Conservation (phyloP, 2,888 invertebrate genomes). For the Rhabditoides inermis region DNA sequence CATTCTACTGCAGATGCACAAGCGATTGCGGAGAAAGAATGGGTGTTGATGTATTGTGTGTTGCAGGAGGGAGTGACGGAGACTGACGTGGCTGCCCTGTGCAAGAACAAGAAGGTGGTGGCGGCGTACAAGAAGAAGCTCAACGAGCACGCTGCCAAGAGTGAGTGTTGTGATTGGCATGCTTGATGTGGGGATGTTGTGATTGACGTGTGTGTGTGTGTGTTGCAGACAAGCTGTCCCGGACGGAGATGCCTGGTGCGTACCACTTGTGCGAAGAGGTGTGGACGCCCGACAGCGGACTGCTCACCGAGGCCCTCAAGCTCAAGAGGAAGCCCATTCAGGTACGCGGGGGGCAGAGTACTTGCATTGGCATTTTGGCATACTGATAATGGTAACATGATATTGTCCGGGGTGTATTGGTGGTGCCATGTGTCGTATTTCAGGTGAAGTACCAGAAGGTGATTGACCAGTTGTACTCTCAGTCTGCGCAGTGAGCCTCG, state of each 20-base stretch:
- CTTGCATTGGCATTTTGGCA: too few relatives aligned
- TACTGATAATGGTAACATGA: too few relatives aligned
- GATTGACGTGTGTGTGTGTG: not conserved
- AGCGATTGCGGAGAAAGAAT: too few relatives aligned
- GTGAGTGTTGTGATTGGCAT: conserved; percentile 11
- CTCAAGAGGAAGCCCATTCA: conserved; percentile 65
- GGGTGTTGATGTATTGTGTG: too few relatives aligned
- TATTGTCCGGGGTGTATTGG: too few relatives aligned
- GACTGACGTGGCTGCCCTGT: conserved; percentile 65
- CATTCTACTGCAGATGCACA: too few relatives aligned
- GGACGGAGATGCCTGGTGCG: conserved; percentile 81
- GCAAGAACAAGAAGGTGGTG: conserved; percentile 67
- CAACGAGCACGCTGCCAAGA: conserved; percentile 27
- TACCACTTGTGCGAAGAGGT: conserved; percentile 79
- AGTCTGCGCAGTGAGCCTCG: too few relatives aligned
- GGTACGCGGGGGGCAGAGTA: too few relatives aligned
- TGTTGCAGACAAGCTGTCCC: conserved; percentile 71
- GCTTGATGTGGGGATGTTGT: not conserved
- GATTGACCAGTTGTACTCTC: too few relatives aligned
- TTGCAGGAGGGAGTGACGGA: conserved; percentile 22
- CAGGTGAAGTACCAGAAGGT: too few relatives aligned
- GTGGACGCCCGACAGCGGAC: conserved; percentile 92
- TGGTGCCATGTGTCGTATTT: too few relatives aligned
- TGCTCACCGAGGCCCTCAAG: conserved; percentile 95
- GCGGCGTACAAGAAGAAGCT: conserved; percentile 75